These are phyloP conservation scores for Falcaria lacertinaria DNA, from an alignment of 2,888 invertebrate genomes.

Conservation along the genomic window DNA sequence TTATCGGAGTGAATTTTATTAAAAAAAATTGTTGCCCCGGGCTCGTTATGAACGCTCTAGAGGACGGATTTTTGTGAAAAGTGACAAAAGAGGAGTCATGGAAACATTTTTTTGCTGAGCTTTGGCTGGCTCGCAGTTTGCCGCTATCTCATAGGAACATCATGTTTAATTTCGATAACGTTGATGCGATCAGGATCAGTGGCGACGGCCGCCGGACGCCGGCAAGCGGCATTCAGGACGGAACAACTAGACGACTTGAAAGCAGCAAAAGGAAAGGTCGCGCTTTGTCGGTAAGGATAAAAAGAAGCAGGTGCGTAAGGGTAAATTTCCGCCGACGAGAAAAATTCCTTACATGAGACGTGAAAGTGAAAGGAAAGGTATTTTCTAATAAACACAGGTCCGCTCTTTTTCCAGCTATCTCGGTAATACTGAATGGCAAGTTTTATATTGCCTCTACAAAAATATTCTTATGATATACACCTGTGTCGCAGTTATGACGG, in stretches of 20 bases:
- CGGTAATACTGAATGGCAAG: conserved; percentile 23
- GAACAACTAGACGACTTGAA: conserved; percentile 28
- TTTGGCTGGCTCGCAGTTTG: conserved; percentile 6
- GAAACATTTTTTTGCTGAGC: conserved; percentile 30
- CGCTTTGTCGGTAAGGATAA: conserved; percentile 39
- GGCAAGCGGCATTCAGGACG: conserved; percentile 8
- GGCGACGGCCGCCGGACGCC: conserved; percentile 7
- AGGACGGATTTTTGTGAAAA: conserved; percentile 32
- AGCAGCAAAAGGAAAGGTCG: conserved; percentile 20
- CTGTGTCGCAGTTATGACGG: no score
- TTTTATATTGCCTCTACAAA: no score
- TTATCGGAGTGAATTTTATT: conserved; percentile 51
- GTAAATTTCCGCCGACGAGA: conserved; percentile 43
- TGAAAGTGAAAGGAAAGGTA: conserved; percentile 42
- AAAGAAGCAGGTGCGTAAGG: conserved; percentile 45
- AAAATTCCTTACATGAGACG: conserved; percentile 47
- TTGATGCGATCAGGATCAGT: conserved; percentile 38
- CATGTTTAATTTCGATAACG: conserved; percentile 38
- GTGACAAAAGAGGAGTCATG: conserved; percentile 37
- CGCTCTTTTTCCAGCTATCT: conserved; percentile 21
- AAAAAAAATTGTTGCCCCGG: conserved; percentile 38
- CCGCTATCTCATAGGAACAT: conserved; percentile 23
- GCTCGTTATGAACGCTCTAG: conserved; percentile 37
- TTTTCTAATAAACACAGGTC: conserved; percentile 54
- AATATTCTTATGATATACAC: no score